Base-by-base conservation (phyloP, 1,140 invertebrate species). In the Drosophila repletoides region DNA sequence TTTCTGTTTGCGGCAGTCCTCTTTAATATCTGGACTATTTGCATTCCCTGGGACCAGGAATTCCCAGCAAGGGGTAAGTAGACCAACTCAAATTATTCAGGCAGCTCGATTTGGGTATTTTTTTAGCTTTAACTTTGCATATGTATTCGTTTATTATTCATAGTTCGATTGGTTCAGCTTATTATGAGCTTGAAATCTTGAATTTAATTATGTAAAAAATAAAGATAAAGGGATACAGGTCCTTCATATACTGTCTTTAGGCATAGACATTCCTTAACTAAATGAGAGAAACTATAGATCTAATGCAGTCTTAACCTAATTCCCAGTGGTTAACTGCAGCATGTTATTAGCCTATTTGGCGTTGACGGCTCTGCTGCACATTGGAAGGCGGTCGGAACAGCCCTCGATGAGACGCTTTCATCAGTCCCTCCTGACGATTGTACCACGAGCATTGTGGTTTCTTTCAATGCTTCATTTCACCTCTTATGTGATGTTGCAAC, bases 1-100 rank as follows among this genome's bases (percentile, higher is more conserved):
- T 94, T 96, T 86, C 91, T 96, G 0, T 88, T 93, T 7, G 92
- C 94, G 24, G 93, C 94, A 15, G 90, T 95, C 10, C 83, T 95
- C 9, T 94, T 95, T 72, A 94, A 95, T 67, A 80, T 92, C 2
- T 95, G 94, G 89, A 93, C 92, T 49, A 87, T 94, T 15, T 76
- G 91, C 26, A 91, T 94, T 21, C 92, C 92, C 1, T 92, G 92
- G 68, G 92, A 93, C 65, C 91, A 93, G 72, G 51, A 40, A 2
- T 5, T 56, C 3, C 36, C 48, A 41, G 72, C 72, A n/a, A 66
- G 88, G 76, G 72, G 83, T 90, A 29, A 81, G 72, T 80, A 7
- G 5, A 26, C 0, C n/a, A n/a, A n/a, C n/a, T n/a, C n/a, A n/a
- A n/a, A n/a, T n/a, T n/a, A n/a, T n/a, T n/a, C n/a, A n/a, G n/a